Evolutionary conservation across 2,888 invertebrate species (phyloP), one percentile per base, ranked within the genome.

Genomic region (Drosophila multiciliata): DNA sequence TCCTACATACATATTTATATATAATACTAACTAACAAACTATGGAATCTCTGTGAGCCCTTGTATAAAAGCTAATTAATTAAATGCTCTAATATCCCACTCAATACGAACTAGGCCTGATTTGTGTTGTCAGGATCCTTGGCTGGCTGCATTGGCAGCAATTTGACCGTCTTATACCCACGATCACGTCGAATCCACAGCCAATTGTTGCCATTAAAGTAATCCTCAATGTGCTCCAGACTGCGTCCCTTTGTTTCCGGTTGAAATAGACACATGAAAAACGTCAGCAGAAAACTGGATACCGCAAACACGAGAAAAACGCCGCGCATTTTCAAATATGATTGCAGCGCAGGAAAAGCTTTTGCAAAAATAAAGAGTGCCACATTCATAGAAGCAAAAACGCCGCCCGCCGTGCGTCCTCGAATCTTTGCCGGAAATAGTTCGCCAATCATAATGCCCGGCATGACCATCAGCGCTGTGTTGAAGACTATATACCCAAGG

Each of bases 401-500:
- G 71, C 95, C 94, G 3, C 96, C 96, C 0, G 96, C 96, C 55
- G 95, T 95, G 29, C 96, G 94, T 1, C 96, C 97, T 23, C 97
- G 94, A 3, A 96, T 95, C 91, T 95, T 95, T 0, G 96, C 95
- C 0, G 97, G 97, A 12, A 96, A 94, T 2, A 97, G 93, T 92
- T 97, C 97, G 0, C 96, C 96, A 23, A 96, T 94, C 95, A 97
- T 95, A 35, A 96, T 94, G 23, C 96, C 96, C 0, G 97, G 96
- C 74, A 97, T 94, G 1, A 96, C 94, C 94, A 97, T 95, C 87
- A 97, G 94, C 3, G 96, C 96, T 0, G 97, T 96, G 91, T 96
- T 97, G 79, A 95, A 95, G 8, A 95, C 96, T 23, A 97, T 96
- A 91, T 96, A 97, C 40, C 94, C 91, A n/a, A 96, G 92, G 3